These are phyloP conservation scores for Choloepus didactylus DNA, from an alignment of 2,797 vertebrate genomes.

Conservation along the genomic window DNA sequence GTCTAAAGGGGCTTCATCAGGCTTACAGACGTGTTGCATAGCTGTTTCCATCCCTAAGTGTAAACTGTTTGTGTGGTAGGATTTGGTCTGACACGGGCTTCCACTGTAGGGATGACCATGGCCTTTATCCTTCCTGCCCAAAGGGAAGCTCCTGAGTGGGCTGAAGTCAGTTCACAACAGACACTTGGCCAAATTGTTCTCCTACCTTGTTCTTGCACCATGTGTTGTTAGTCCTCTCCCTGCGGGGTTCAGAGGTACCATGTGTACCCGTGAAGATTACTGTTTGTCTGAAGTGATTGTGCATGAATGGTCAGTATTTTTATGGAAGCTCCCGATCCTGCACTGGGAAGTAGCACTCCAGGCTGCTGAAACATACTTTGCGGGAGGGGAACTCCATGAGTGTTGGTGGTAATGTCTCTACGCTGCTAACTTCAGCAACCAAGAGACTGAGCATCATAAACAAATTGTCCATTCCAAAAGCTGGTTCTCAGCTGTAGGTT, in stretches of 20 bases:
- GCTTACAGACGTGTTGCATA: too few relatives aligned
- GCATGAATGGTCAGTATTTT: not conserved
- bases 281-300: too few relatives aligned
- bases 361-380: not conserved
- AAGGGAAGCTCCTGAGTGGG: not conserved
- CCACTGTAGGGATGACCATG: not conserved
- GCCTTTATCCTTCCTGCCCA: not conserved
- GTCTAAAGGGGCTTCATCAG: not conserved
- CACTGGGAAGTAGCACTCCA: not conserved
- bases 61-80: not conserved
- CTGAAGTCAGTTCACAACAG: not conserved
- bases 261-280: not conserved
- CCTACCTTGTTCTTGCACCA: not conserved
- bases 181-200: fast-evolving
- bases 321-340: not conserved
- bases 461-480: not conserved
- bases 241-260: not conserved
- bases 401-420: too few relatives aligned
- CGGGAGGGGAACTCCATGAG: fast-evolving
- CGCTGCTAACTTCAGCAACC: not conserved
- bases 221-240: not conserved
- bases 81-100: not conserved
- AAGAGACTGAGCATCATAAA: not conserved
- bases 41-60: not conserved
- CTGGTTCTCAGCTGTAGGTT: not conserved